Evolutionary conservation across 2,113 vertebrate species (phyloP).

Genomic region (Synchiropus splendidus): DNA sequence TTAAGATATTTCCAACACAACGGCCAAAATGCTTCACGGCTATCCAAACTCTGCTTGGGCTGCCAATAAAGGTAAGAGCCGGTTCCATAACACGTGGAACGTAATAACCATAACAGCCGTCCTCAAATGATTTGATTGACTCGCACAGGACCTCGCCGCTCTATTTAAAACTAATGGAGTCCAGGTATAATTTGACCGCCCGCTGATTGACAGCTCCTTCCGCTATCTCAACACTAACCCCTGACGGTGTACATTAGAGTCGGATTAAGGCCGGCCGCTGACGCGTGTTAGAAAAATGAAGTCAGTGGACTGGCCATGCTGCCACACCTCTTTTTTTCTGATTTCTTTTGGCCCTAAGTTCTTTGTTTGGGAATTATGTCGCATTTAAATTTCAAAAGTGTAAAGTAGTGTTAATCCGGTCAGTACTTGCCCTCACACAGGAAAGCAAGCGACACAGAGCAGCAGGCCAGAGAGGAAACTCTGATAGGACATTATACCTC

Average conservation of each 20-base stretch:
- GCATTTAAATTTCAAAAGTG: slow-evolving; percentile 60
- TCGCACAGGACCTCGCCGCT: slow-evolving; percentile 62
- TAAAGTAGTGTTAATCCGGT: slow-evolving; percentile 51
- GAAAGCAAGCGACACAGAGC: slow-evolving; percentile 53
- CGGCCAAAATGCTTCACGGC: too few relatives aligned
- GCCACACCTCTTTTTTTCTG: slow-evolving; percentile 2
- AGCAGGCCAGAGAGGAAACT: slow-evolving; percentile 38
- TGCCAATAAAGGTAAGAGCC: slow-evolving; percentile 51
- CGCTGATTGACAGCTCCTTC: slow-evolving; percentile 71
- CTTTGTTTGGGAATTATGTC: slow-evolving; percentile 30
- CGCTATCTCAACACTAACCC: slow-evolving; percentile 73
- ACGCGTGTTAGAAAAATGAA: slow-evolving; percentile 73
- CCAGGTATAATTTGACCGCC: slow-evolving; percentile 72
- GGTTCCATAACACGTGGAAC: slow-evolving; percentile 55
- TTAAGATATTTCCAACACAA: too few relatives aligned
- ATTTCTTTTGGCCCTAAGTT: background rate
- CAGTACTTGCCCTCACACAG: slow-evolving; percentile 57
- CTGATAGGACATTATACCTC: slow-evolving; percentile 44
- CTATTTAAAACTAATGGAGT: slow-evolving; percentile 69
- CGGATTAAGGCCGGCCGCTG: slow-evolving; percentile 71
- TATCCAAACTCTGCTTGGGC: slow-evolving; percentile 8
- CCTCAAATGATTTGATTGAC: slow-evolving; percentile 68
- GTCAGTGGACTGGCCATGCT: slow-evolving; percentile 60
- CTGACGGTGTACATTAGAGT: slow-evolving; percentile 72
- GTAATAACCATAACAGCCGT: slow-evolving; percentile 62